Base-by-base conservation (phyloP, 2,113 vertebrate species). In the Benitochromis conjunctus region DNA sequence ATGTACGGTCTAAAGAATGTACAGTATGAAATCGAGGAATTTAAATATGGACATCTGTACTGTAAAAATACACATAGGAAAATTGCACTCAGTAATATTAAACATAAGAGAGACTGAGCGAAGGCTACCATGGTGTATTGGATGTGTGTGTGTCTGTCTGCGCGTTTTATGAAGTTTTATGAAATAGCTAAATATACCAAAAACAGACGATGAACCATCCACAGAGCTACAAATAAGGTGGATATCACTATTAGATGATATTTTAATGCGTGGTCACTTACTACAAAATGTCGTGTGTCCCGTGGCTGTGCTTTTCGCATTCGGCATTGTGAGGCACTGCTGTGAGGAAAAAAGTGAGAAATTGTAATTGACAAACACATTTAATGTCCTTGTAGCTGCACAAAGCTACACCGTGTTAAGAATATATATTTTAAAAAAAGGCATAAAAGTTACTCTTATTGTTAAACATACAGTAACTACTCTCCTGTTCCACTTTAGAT, bases 391-490 rank as follows among this genome's bases (percentile, higher is more conserved):
- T 62, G 16, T 5, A 62, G 29, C 29, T 6, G 14, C 14, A 62
- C 58, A 62, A 62, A 19, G 16, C 3, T 62, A 1, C 29, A 62
- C 7, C 31, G 26, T 58, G 26, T 18, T 58, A 31, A 26, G 16
- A 58, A 58, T 58, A 58, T 9, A 58, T 58, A n/a, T 58, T 58
- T 57, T 6, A 57, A 57, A 26, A 57, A 57, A 13, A 1, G 56
- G 24, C 24, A 58, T 58, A 29, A 58, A 58, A 58, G 29, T 7
- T 58, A 55, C 56, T 58, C 24, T 58, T 29, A 58, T 57, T 57
- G 56, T 0, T 29, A 29, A 58, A 58, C 56, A 29, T 58, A 16
- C 26, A 29, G 56, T 0, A 58, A 0, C 56, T 58, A 29, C 56
- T 5, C 56, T 9, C 24, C 56, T 0, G 13, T 1, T 58, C 13